Evolutionary conservation across 2,113 vertebrate genomes (phyloP), one percentile per base, ranked within the genome.

Genomic region (Heterochromis multidens): DNA sequence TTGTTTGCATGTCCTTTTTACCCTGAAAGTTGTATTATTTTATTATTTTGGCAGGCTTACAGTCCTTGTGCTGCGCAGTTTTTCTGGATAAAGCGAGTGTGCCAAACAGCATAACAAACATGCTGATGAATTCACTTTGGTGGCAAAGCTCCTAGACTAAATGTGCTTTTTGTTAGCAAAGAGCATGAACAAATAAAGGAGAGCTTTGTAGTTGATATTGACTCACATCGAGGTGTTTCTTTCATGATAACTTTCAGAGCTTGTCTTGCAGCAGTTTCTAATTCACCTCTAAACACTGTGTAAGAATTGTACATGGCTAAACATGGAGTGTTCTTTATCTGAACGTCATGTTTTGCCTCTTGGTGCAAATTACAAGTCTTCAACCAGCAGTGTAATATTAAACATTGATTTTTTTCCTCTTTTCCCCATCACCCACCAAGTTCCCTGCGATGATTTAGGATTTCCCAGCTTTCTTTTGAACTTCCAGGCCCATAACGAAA

Each of bases 301-400:
- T 29, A 77, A 52, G 29, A 74, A 49, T 72, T 78, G 63, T 3
- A 76, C 60, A 40, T 1, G 65, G 6, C 58, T 86, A 46, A 85
- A 83, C 79, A 85, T 6, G 31, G 74, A 63, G 27, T 17, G 17
- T 19, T 77, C 87, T 33, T 61, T 13, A 86, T 91, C 83, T 59
- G 7, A 57, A 27, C 1, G 27, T 49, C 79, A 54, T 90, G 83
- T 86, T 93, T 85, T 79, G 56, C 89, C 84, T 90, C 77, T 54
- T 35, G 77, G 88, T 62, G 31, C 29, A 89, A 89, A 92, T 83
- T 67, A 54, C 65, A 83, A 85, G 80, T 83, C 74, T 56, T 87
- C 79, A 91, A 83, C 46, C 81, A 65, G 57, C 40, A 72, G 59
- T 84, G 76, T 90, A 88, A 88, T 94, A 92, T 77, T 65, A 87